Evolutionary conservation across 2,888 invertebrate genomes (phyloP).

Genomic region (Perizoma affinitatum): DNA sequence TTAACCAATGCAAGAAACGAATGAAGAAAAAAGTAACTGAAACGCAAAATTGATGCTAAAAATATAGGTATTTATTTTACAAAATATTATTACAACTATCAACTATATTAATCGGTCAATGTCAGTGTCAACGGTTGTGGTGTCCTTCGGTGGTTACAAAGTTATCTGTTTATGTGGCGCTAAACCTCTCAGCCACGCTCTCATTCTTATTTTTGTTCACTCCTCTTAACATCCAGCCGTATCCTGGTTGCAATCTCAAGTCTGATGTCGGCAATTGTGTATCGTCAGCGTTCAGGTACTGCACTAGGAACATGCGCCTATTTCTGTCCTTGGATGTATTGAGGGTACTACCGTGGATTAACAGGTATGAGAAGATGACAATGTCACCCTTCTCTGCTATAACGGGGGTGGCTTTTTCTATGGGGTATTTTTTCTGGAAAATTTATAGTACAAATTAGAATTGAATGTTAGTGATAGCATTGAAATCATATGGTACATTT

Average conservation of each 20-base stretch:
- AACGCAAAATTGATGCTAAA: too few species aligned
- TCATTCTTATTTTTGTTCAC: conserved; percentile 63
- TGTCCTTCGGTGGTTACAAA: too few species aligned
- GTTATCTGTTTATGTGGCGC: conserved; percentile 24
- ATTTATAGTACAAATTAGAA: not conserved
- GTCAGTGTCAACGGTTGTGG: too few species aligned
- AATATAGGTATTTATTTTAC: too few species aligned
- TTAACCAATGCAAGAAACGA: too few species aligned
- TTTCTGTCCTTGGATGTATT: conserved; percentile 68
- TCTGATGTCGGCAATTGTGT: conserved; percentile 46
- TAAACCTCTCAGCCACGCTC: conserved; percentile 38
- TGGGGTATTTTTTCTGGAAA: conserved; percentile 69
- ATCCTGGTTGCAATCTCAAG: conserved; percentile 74
- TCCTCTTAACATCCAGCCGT: conserved; percentile 82
- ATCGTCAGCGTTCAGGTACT: conserved; percentile 81
- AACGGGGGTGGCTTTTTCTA: conserved; percentile 78
- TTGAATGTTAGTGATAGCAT: too few species aligned
- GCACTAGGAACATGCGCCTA: conserved; percentile 82
- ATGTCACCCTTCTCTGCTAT: conserved; percentile 80
- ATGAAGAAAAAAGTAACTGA: too few species aligned
- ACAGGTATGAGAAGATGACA: conserved; percentile 82
- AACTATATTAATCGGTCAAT: too few species aligned
- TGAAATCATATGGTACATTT: too few species aligned
- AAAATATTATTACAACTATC: too few species aligned
- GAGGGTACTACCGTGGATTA: conserved; percentile 83